phyloP scores from a whole-genome alignment of 2,888 invertebrate species.

The Pristionchus japonicus region DNA sequence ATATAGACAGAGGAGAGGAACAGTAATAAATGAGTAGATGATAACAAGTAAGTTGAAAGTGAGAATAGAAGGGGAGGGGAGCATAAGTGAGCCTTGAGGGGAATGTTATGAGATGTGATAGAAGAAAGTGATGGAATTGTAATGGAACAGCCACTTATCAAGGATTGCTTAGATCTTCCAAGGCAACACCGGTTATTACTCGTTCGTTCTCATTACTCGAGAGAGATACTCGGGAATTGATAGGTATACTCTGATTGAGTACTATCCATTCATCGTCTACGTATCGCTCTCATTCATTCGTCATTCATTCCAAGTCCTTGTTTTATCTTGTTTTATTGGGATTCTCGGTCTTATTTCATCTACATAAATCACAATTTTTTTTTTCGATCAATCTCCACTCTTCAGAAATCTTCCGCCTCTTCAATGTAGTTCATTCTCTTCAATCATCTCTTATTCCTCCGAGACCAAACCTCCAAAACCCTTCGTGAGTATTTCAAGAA shows the following conservation, averaged over 20 bases:
- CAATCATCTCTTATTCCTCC: not conserved
- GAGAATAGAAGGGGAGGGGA: not conserved
- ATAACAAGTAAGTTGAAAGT: not conserved
- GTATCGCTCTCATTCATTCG: too few species aligned
- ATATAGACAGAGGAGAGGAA: not conserved
- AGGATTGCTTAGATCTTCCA: not conserved
- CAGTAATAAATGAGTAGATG: not conserved
- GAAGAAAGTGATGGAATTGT: not conserved
- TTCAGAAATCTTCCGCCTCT: not conserved
- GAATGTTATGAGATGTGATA: not conserved
- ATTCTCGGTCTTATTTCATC: too few species aligned
- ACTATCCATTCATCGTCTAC: not conserved
- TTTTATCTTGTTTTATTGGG: too few species aligned
- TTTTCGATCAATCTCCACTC: not conserved
- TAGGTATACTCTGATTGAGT: not conserved
- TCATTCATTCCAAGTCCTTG: too few species aligned
- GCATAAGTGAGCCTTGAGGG: constrained; percentile 19
- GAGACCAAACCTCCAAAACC: not conserved
- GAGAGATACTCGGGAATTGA: not conserved
- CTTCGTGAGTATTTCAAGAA: not conserved
- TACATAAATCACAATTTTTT: not conserved
- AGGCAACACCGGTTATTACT: not conserved
- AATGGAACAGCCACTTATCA: constrained; percentile 27
- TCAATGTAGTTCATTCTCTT: not conserved
- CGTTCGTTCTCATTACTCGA: not conserved